These are phyloP conservation scores for Pogonomyrmex californicus DNA, from an alignment of 1,140 invertebrate species.

Conservation along the genomic window DNA sequence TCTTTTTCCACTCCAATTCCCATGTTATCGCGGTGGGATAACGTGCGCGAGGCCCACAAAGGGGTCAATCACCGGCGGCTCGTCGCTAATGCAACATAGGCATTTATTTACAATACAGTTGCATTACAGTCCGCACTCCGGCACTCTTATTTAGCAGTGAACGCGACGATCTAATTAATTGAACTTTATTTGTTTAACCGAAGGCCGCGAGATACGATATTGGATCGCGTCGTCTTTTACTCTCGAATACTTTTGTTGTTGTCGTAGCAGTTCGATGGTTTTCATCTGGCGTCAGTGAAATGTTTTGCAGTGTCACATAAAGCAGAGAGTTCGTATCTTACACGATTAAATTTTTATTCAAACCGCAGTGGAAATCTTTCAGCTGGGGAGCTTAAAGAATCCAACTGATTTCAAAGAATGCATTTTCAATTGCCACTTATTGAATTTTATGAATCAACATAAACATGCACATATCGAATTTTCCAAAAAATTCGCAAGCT, in stretches of 20 bases:
- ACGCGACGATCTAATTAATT: neutral
- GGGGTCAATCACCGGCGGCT: conserved; percentile 46
- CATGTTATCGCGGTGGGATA: conserved; percentile 25
- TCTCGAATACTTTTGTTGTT: neutral
- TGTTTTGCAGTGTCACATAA: neutral
- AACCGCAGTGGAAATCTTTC: neutral
- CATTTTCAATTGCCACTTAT: neutral
- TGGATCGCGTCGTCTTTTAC: neutral
- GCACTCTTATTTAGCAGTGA: neutral
- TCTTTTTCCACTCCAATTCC: conserved; percentile 21
- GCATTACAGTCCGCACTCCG: neutral
- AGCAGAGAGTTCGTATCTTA: neutral
- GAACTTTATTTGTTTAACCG: conserved; percentile 13
- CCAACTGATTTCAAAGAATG: neutral
- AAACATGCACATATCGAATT: neutral
- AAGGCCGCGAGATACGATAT: neutral
- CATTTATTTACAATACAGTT: conserved; percentile 18
- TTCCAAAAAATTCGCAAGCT: neutral
- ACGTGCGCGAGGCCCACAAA: conserved; percentile 17
- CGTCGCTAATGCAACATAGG: neutral
- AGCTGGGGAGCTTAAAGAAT: neutral
- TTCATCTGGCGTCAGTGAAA: neutral
- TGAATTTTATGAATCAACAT: too few species aligned
- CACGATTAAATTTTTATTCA: neutral
- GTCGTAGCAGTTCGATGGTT: neutral